Conservation (phyloP, 2,888 invertebrate genomes). For the Thymelicus lineola region DNA sequence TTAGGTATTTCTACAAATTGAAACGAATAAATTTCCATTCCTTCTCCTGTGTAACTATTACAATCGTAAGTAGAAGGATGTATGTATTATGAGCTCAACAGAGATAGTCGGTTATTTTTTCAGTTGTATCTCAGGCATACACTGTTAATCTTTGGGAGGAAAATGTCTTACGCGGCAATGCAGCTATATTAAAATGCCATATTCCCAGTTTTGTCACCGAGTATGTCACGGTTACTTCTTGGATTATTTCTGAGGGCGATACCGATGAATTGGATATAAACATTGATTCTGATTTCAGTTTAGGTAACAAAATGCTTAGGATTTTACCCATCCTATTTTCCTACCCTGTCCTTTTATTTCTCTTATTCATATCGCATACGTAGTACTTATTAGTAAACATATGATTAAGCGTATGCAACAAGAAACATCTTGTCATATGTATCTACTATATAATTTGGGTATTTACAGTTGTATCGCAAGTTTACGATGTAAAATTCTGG, state of each 20-base stretch:
- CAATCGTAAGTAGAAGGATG: neutral
- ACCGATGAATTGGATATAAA: slow-evolving; percentile 76
- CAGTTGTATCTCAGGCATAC: slow-evolving; percentile 96
- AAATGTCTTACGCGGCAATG: slow-evolving; percentile 95
- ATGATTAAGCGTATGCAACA: neutral
- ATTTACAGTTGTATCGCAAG: slow-evolving; percentile 94
- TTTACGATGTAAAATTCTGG: slow-evolving; percentile 95
- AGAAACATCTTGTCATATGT: slow-evolving; percentile 11
- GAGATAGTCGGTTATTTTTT: slow-evolving; percentile 42
- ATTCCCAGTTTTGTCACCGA: slow-evolving; percentile 97
- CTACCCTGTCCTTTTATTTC: slow-evolving; percentile 18
- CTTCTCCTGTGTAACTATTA: slow-evolving; percentile 7
- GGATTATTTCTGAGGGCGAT: slow-evolving; percentile 91
- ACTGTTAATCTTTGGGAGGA: slow-evolving; percentile 96
- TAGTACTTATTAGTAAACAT: neutral
- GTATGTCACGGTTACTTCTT: slow-evolving; percentile 93
- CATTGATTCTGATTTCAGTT: slow-evolving; percentile 71
- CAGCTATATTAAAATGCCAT: slow-evolving; percentile 96
- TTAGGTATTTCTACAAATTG: slow-evolving; percentile 61
- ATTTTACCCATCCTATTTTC: slow-evolving; percentile 30
- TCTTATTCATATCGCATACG: neutral
- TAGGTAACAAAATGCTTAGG: slow-evolving; percentile 61
- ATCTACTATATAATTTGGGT: slow-evolving; percentile 29
- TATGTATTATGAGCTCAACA: neutral
- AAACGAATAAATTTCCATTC: slow-evolving; percentile 35